Evolutionary conservation across 2,888 invertebrate genomes (phyloP), one percentile per base, ranked within the genome.

Genomic region (Drosophila fungiperda): DNA sequence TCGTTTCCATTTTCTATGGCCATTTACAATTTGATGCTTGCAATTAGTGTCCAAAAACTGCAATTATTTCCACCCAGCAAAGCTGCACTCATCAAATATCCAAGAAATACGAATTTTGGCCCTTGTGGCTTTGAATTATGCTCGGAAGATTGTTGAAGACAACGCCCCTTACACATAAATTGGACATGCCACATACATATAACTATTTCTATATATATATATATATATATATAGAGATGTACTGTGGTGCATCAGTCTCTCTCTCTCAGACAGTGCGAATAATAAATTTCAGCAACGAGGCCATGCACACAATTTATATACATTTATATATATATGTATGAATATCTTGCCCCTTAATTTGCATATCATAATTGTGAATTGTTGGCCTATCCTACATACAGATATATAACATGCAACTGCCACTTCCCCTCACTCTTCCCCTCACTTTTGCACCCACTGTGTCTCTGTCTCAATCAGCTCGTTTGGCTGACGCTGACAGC

Each of bases 331-430:
- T n/a, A n/a, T n/a, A n/a, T n/a, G n/a, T n/a, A n/a, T 80, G 70
- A 80, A 80, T 80, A 80, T 83, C 71, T 71, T 66, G 80, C 69
- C 68, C 59, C 63, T 65, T 76, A 83, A 80, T 80, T 80, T 80
- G 77, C 80, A 80, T 80, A 80, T 80, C 80, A 80, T 80, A 80
- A 80, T 80, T 80, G 83, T 83, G 72, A 80, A 72, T 80, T 83
- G 76, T 78, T 79, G 77, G 77, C 61, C 78, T 71, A 59, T 63
- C 57, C 48, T 33, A 48, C 58, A 33, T 8, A 48, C 23, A 49
- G 11, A 38, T 32, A 59, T 50, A 23, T 50, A 57, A 35, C 52
- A 55, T 70, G 65, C 59, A 64, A 33, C 38, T 11, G 12, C 50
- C 29, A 17, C 38, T 36, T 20, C 58, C 32, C 29, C 35, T 26